phyloP scores from a whole-genome alignment of 1,140 invertebrate species.

The Aricia agestis region DNA sequence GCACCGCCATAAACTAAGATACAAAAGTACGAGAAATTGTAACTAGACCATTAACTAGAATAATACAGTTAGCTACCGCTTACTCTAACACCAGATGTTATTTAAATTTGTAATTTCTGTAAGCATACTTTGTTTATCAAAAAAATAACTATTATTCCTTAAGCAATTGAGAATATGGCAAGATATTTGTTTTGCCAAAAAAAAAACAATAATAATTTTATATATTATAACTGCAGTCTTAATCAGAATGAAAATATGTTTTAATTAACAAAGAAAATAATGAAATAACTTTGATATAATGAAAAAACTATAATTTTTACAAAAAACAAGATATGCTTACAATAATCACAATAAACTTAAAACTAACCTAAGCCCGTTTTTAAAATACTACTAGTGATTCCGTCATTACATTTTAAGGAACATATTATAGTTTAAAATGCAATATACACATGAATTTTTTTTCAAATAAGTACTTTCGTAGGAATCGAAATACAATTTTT shows the following conservation, averaged over 20 bases:
- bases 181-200: too few species aligned
- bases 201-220: too few species aligned
- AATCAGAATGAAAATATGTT: too few species aligned
- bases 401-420: not conserved
- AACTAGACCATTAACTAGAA: not conserved
- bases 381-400: not conserved
- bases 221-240: too few species aligned
- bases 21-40: slow-evolving; percentile 7
- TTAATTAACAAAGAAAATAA: too few species aligned
- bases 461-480: not conserved
- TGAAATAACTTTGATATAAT: too few species aligned
- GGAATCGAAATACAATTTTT: not conserved
- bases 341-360: not conserved
- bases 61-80: not conserved
- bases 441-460: not conserved
- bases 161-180: too few species aligned
- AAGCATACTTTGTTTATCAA: not conserved
- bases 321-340: not conserved
- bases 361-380: slow-evolving; percentile 10
- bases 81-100: not conserved
- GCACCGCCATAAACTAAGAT: not conserved
- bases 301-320: too few species aligned
- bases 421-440: not conserved
- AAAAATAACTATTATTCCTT: too few species aligned
- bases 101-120: not conserved